Evolutionary conservation across 2,113 vertebrate genomes (phyloP), one percentile per base, ranked within the genome.

Genomic region (Girardinichthys multiradiatus): DNA sequence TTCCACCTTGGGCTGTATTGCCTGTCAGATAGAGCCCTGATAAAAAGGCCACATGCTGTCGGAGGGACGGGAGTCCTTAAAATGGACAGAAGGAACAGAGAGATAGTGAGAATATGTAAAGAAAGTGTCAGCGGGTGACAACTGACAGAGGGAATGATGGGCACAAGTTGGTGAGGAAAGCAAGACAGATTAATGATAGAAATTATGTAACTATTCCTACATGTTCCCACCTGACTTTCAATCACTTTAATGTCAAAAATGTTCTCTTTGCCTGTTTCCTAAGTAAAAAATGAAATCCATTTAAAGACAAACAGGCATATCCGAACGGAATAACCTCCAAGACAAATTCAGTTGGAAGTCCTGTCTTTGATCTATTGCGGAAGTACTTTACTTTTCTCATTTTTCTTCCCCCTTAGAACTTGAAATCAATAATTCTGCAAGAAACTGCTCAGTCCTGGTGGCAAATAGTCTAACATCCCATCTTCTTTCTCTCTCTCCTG

Each of bases 381-480:
- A 76, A 81, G 79, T 59, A 31, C 82, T 90, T 90, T 74, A 74
- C 79, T 86, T 86, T 82, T 84, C 58, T 79, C 76, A 75, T 89
- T 83, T 88, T 79, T 85, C 80, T 82, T 84, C 74, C 51, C 48
- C 77, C 69, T 85, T 83, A 88, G 84, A 87, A 86, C 67, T 88
- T 87, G 70, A 90, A 90, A 92, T 93, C 87, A 89, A 90, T 92
- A 86, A 84, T 87, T 85, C 84, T 90, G 79, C 90, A 82, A 82
- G 80, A 75, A 86, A 83, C 79, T 26, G 64, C 72, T 80, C 59
- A 11, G 26, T 92, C 64, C 81, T 86, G 81, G 89, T 91, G 87
- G 86, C 86, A 89, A 90, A 87, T 85, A 87, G 86, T 92, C 82
- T 90, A 94, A 92, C 85, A 88, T 91, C 80, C 74, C 90, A 91